A percentile compares a stretch with the other conserved stretches of the same genome.
phyloP scores from a whole-genome alignment of 2,888 invertebrate species.

The Eupeodes luniger region DNA sequence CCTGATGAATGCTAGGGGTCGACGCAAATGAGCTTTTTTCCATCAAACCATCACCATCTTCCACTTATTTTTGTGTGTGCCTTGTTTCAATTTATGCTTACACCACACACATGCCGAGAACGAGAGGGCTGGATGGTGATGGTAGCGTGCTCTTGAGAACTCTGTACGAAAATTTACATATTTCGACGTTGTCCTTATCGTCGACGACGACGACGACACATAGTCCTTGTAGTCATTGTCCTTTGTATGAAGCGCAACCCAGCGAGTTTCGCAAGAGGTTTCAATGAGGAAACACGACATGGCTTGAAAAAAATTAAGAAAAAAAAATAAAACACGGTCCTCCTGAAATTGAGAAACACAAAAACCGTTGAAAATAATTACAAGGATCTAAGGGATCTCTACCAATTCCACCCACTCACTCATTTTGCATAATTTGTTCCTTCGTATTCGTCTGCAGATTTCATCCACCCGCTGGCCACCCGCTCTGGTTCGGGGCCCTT shows the following conservation, averaged over 20 bases:
- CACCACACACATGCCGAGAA: conserved; percentile 51
- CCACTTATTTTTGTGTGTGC: conserved; percentile 37
- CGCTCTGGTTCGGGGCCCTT: conserved; percentile 37
- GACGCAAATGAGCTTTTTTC: conserved; percentile 66
- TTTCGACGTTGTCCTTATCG: conserved; percentile 59
- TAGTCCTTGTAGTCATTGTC: conserved; percentile 59
- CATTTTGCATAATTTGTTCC: conserved; percentile 72
- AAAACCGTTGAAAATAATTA: conserved; percentile 73
- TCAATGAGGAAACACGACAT: conserved; percentile 61
- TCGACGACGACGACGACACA: not conserved
- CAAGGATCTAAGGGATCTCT: conserved; percentile 69
- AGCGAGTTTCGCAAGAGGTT: conserved; percentile 64
- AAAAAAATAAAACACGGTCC: conserved; percentile 17
- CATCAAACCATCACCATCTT: conserved; percentile 38
- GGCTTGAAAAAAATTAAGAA: not conserved
- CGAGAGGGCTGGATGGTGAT: conserved; percentile 3
- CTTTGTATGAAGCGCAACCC: conserved; percentile 54
- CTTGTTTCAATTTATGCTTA: conserved; percentile 71
- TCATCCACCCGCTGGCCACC: conserved; percentile 18
- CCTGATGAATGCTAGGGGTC: conserved; percentile 18
- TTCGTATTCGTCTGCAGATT: conserved; percentile 74
- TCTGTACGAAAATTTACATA: conserved; percentile 72
- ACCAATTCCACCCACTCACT: conserved; percentile 60
- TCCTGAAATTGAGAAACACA: conserved; percentile 70
- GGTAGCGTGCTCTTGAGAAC: conserved; percentile 63